These are phyloP conservation scores for Bruchidius siliquastri DNA, from an alignment of 2,888 invertebrate species.

Conservation along the genomic window DNA sequence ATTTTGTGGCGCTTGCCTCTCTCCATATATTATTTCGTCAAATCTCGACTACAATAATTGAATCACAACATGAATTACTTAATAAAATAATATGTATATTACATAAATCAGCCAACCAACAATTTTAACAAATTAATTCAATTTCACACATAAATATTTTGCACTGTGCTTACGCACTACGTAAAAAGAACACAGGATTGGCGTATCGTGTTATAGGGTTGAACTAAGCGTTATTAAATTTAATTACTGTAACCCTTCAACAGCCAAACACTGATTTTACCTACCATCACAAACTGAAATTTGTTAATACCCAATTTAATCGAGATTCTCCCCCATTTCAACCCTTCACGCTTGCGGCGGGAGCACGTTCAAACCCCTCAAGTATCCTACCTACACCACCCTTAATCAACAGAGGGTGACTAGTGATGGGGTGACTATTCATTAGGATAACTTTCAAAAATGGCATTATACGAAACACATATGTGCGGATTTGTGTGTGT, in stretches of 20 bases:
- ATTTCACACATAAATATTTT: too few species aligned
- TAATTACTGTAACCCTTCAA: not conserved
- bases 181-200: too few species aligned
- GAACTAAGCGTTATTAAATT: not conserved
- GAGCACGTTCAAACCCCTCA: not conserved
- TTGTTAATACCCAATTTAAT: not conserved
- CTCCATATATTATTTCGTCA: too few species aligned
- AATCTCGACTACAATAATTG: too few species aligned
- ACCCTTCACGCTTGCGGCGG: not conserved
- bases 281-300: not conserved
- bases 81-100: too few species aligned
- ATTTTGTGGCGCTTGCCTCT: too few species aligned
- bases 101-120: too few species aligned
- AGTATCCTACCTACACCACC: not conserved
- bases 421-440: not conserved
- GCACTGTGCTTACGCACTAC: too few species aligned
- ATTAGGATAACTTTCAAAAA: not conserved
- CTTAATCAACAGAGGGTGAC: not conserved
- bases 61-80: too few species aligned
- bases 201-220: not conserved
- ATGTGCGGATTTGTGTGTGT: too few species aligned
- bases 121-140: too few species aligned
- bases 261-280: not conserved
- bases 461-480: not conserved
- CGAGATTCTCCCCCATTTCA: not conserved